These are phyloP conservation scores for Origma solitaria DNA, from an alignment of 2,113 vertebrate species.

Conservation along the genomic window DNA sequence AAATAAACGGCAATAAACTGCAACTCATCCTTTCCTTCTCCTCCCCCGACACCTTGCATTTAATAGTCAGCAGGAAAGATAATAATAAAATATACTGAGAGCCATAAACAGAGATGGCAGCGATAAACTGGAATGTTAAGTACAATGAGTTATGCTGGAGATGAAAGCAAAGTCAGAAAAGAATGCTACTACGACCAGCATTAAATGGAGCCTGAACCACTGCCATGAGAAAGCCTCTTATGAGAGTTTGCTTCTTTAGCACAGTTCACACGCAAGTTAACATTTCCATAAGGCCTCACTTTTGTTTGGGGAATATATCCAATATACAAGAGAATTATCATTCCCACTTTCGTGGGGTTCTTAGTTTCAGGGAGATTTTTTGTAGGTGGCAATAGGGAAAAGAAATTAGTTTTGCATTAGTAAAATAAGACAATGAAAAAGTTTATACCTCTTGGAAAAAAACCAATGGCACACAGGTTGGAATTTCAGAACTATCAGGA, in stretches of 20 bases:
- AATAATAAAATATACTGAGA: conserved; percentile 38
- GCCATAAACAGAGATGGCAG: conserved; percentile 33
- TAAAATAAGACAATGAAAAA: background rate
- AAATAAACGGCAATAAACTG: conserved; percentile 2
- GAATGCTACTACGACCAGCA: conserved; percentile 23
- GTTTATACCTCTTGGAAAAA: background rate
- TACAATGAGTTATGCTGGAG: conserved; percentile 24
- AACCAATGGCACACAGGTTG: background rate
- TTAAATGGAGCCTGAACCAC: conserved; percentile 1
- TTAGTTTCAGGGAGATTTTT: background rate
- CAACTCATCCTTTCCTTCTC: background rate
- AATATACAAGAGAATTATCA: background rate
- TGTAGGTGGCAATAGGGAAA: background rate
- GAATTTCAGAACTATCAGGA: background rate
- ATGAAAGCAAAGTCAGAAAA: conserved; percentile 41
- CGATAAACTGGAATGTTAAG: conserved; percentile 18
- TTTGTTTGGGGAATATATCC: background rate
- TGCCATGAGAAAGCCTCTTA: background rate
- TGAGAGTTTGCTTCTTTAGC: background rate
- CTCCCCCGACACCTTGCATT: conserved; percentile 3
- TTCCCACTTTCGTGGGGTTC: background rate
- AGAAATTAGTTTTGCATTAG: background rate
- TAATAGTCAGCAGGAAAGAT: conserved; percentile 16
- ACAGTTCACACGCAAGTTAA: background rate
- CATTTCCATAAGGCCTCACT: background rate